These are phyloP conservation scores for Trilocha varians DNA, from an alignment of 2,888 invertebrate species.

Conservation along the genomic window DNA sequence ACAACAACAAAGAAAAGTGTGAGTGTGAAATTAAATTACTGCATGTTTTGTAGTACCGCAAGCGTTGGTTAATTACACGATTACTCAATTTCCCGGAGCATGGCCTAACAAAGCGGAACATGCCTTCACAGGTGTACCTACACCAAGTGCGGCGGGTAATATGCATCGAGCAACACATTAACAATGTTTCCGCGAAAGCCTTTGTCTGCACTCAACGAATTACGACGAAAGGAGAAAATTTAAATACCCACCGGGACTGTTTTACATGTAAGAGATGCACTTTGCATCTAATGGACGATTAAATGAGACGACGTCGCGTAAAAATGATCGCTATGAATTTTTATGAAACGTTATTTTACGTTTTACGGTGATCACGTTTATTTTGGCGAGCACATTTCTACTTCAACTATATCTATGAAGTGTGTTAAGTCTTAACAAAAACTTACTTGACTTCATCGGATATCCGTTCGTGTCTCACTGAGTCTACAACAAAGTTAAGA, in stretches of 20 bases:
- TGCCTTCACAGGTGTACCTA: slow-evolving; percentile 11
- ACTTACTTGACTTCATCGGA: too few relatives aligned
- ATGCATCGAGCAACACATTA: slow-evolving; percentile 56
- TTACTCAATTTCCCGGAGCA: slow-evolving; percentile 19
- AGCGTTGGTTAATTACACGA: slow-evolving; percentile 4
- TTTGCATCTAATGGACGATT: slow-evolving; percentile 64
- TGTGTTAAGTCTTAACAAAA: too few relatives aligned
- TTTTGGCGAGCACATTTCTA: too few relatives aligned
- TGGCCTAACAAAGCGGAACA: slow-evolving; percentile 16
- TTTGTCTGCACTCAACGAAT: slow-evolving; percentile 66
- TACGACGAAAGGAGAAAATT: slow-evolving; percentile 66
- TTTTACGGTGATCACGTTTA: too few relatives aligned
- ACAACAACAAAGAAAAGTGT: neutral
- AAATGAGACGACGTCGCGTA: slow-evolving; percentile 41
- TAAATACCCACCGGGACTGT: slow-evolving; percentile 65
- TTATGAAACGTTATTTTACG: neutral
- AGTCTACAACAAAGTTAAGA: too few relatives aligned
- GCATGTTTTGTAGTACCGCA: neutral
- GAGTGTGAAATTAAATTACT: neutral
- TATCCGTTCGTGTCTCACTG: too few relatives aligned
- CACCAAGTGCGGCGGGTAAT: slow-evolving; percentile 39
- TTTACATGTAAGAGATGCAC: slow-evolving; percentile 72
- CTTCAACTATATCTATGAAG: too few relatives aligned
- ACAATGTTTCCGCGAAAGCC: slow-evolving; percentile 55
- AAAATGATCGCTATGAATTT: neutral